A percentile compares a stretch with the other conserved stretches of the same genome.
Evolutionary conservation across 2,797 vertebrate species (phyloP).

Genomic region (Cirrhinus molitorella): DNA sequence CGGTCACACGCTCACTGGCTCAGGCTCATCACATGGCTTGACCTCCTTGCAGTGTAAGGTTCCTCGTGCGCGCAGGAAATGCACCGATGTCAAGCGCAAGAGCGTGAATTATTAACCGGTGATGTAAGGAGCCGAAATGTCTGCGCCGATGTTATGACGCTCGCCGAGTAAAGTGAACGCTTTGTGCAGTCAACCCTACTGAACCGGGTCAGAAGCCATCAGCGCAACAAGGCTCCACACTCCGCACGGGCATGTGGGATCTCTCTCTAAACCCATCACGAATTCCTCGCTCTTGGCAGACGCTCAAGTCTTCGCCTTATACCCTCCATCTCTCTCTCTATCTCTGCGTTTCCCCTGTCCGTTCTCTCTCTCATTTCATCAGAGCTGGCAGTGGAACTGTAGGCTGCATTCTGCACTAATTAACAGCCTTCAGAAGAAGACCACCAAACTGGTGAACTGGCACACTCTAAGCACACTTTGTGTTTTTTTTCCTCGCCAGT

Average conservation of each 20-base stretch:
- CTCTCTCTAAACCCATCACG: slow-evolving; percentile 86
- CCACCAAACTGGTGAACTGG: slow-evolving; percentile 88
- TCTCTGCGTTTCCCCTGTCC: slow-evolving; percentile 56
- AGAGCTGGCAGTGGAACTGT: slow-evolving; percentile 86
- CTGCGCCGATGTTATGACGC: slow-evolving; percentile 34
- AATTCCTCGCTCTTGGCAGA: slow-evolving; percentile 88
- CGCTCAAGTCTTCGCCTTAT: slow-evolving; percentile 68
- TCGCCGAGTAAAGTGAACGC: slow-evolving; percentile 46
- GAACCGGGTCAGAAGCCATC: slow-evolving; percentile 76
- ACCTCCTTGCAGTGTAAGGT: slow-evolving; percentile 23
- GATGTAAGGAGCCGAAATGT: slow-evolving; percentile 38
- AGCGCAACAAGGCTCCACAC: slow-evolving; percentile 74
- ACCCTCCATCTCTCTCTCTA: slow-evolving; percentile 59
- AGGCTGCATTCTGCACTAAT: slow-evolving; percentile 91
- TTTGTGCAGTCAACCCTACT: slow-evolving; percentile 53
- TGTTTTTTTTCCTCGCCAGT: slow-evolving; percentile 41
- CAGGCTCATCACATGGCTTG: slow-evolving; percentile 45
- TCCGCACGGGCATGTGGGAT: slow-evolving; percentile 83
- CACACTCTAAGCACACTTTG: slow-evolving; percentile 81
- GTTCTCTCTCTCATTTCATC: slow-evolving; percentile 80
- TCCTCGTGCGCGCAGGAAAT: slow-evolving; percentile 22
- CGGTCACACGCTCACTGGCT: slow-evolving; percentile 32
- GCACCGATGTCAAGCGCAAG: not conserved
- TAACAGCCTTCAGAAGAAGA: slow-evolving; percentile 89
- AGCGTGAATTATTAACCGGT: slow-evolving; percentile 36